These are phyloP conservation scores for Zaprionus capensis DNA, from an alignment of 1,140 invertebrate genomes.

Conservation along the genomic window DNA sequence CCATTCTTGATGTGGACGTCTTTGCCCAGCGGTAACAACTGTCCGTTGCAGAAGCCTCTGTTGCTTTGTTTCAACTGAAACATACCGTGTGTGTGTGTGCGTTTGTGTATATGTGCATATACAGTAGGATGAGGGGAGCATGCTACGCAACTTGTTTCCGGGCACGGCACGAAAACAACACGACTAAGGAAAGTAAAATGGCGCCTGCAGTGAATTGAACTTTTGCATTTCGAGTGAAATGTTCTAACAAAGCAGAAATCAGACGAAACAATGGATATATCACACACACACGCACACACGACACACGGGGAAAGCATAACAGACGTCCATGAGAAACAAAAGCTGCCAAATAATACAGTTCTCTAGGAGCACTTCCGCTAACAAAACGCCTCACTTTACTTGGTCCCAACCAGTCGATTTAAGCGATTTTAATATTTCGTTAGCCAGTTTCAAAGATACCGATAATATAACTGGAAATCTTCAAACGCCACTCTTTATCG, in stretches of 20 bases:
- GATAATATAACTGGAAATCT: too few relatives aligned
- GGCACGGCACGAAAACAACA: slow-evolving; percentile 60
- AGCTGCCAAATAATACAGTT: slow-evolving; percentile 48
- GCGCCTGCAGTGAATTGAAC: slow-evolving; percentile 76
- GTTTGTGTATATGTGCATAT: slow-evolving; percentile 15
- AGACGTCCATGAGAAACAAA: slow-evolving; percentile 53
- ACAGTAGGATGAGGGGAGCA: slow-evolving; percentile 4
- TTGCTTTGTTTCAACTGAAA: slow-evolving; percentile 70
- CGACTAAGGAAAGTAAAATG: slow-evolving; percentile 68
- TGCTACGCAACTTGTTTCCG: slow-evolving; percentile 66
- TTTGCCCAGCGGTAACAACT: slow-evolving; percentile 79
- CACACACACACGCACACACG: not conserved
- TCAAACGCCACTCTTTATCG: not conserved
- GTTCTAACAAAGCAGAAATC: slow-evolving; percentile 57
- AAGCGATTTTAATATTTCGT: not conserved
- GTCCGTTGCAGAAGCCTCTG: slow-evolving; percentile 63
- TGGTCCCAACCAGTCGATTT: not conserved
- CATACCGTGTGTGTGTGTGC: slow-evolving; percentile 20
- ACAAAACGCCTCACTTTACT: not conserved
- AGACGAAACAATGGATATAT: slow-evolving; percentile 34
- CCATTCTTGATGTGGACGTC: slow-evolving; percentile 54
- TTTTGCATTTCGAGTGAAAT: slow-evolving; percentile 75
- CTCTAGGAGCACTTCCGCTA: not conserved
- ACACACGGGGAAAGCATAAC: slow-evolving; percentile 11
- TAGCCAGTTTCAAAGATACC: not conserved